Conservation (phyloP, 2,888 invertebrate genomes). For the Stegophylla sp. region DNA sequence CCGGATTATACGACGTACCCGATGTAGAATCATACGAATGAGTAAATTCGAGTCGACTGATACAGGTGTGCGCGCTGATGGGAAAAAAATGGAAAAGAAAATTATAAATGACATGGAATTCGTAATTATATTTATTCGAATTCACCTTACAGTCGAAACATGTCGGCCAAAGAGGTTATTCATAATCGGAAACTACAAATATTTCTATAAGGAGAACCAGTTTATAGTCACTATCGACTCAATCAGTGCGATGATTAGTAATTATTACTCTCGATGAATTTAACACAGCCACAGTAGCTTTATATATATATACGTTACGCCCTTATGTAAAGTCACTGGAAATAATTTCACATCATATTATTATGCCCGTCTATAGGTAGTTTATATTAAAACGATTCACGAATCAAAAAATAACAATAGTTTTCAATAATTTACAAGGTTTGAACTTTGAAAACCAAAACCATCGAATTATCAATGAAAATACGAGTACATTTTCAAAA, state of each 20-base stretch:
- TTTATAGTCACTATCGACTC: slow-evolving; percentile 21
- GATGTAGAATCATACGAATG: no score
- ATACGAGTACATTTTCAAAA: no score
- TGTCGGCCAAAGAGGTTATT: background rate
- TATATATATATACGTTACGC: background rate
- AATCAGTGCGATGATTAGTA: slow-evolving; percentile 28
- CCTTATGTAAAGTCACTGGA: background rate
- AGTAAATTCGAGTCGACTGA: background rate
- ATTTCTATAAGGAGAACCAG: slow-evolving; percentile 21
- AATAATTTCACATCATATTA: background rate
- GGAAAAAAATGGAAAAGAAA: background rate
- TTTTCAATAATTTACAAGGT: no score
- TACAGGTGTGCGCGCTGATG: background rate
- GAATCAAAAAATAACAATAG: background rate
- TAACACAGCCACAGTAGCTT: background rate
- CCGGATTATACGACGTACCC: no score
- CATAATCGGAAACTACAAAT: background rate
- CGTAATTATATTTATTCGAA: no score
- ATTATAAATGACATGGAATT: no score
- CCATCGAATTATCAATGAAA: no score
- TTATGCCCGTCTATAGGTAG: no score
- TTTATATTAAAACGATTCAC: background rate
- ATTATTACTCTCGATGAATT: background rate
- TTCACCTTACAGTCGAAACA: background rate
- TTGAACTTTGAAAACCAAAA: no score